Conservation (phyloP, 2,888 invertebrate genomes). For the Suillia variegata region DNA sequence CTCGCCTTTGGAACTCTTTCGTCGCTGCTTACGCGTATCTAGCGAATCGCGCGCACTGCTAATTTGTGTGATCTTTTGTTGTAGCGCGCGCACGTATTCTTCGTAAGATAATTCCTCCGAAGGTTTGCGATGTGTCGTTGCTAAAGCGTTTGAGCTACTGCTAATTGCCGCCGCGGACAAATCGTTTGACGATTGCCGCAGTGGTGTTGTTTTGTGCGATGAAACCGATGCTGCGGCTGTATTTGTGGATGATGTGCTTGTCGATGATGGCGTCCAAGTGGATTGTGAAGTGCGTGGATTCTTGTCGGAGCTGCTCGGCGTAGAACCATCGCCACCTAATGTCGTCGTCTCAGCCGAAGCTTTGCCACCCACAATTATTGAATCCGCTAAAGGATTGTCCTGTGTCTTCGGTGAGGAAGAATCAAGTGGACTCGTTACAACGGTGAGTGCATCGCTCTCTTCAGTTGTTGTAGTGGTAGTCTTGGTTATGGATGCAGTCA, state of each 20-base stretch:
- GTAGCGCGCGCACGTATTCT: constrained; percentile 70
- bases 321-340: constrained; percentile 41
- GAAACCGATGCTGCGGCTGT: no score
- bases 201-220: constrained; percentile 34
- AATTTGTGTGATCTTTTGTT: constrained; percentile 73
- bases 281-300: constrained; percentile 55
- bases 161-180: constrained; percentile 25
- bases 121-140: constrained; percentile 28
- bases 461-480: constrained; percentile 65
- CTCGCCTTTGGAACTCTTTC: constrained; percentile 64
- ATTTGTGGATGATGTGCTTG: constrained; percentile 38
- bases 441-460: constrained; percentile 66
- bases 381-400: constrained; percentile 33
- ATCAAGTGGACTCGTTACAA: constrained; percentile 65
- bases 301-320: constrained; percentile 56
- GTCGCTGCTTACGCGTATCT: constrained; percentile 67
- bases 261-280: constrained; percentile 38
- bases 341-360: constrained; percentile 21
- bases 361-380: constrained; percentile 21
- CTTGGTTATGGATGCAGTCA: neutral
- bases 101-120: constrained; percentile 62
- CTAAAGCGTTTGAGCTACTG: constrained; percentile 24
- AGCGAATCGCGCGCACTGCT: constrained; percentile 73
- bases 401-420: constrained; percentile 49
- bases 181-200: constrained; percentile 34